Evolutionary conservation across 2,113 vertebrate species (phyloP).

Genomic region (Cyrtonyx montezumae): DNA sequence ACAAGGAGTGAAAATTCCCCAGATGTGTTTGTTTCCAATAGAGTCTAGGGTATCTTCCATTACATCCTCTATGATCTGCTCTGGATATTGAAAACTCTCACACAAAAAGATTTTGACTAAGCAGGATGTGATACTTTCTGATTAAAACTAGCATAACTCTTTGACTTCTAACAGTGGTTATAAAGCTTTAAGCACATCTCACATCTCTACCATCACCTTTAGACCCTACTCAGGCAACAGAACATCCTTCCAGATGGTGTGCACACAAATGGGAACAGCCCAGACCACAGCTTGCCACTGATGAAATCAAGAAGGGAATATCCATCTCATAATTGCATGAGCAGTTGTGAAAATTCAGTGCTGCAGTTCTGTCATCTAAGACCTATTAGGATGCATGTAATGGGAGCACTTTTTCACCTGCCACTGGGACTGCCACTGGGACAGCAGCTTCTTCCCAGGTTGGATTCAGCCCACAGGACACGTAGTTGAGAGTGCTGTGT

Average conservation of each 20-base stretch:
- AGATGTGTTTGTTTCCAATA: not conserved
- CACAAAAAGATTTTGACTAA: not conserved
- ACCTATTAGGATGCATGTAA: not conserved
- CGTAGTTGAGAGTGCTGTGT: not conserved
- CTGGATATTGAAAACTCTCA: not conserved
- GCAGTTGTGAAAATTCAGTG: not conserved
- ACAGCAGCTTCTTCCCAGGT: not conserved
- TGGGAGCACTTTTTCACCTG: not conserved
- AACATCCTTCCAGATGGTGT: not conserved
- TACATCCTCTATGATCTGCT: not conserved
- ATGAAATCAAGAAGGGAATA: not conserved
- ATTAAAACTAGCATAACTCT: not conserved
- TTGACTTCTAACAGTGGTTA: not conserved
- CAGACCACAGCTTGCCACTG: not conserved
- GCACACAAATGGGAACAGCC: not conserved
- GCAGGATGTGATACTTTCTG: not conserved
- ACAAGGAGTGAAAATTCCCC: not conserved
- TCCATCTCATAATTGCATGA: not conserved
- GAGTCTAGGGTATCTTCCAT: not conserved
- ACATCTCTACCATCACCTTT: not conserved
- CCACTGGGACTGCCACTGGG: fast-evolving
- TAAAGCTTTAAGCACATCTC: not conserved
- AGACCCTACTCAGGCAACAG: not conserved
- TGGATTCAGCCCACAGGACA: not conserved
- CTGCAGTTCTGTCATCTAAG: not conserved